Percentiles rank a stretch among this genome's conserved stretches.
Conservation (phyloP, 2,797 vertebrate species). For the Rhinella marina region DNA sequence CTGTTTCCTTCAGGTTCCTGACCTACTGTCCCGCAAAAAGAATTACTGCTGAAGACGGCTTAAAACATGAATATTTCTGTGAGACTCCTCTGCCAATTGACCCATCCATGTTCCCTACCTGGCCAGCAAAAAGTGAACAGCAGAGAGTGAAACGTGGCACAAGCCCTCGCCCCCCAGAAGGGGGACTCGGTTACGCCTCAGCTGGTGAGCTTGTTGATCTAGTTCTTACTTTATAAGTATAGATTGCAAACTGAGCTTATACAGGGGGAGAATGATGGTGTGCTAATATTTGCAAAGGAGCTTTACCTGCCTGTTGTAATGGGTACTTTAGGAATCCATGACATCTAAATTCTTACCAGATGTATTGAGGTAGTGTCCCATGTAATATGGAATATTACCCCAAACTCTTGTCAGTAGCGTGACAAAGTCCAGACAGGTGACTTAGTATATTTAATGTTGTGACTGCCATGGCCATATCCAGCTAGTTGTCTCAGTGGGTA, state of each 20-base stretch:
- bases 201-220: constrained; percentile 79
- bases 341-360: too few species aligned
- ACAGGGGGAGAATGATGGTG: too few species aligned
- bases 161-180: constrained; percentile 92
- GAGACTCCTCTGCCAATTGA: constrained; percentile 93
- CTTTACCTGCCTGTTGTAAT: too few species aligned
- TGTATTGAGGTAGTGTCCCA: too few species aligned
- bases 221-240: neutral
- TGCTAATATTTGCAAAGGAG: too few species aligned
- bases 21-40: constrained; percentile 92
- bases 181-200: constrained; percentile 95
- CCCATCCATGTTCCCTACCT: constrained; percentile 97
- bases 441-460: too few species aligned
- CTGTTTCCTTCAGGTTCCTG: constrained; percentile 80
- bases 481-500: too few species aligned
- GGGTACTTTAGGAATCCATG: too few species aligned
- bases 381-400: too few species aligned
- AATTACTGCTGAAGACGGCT: constrained; percentile 87
- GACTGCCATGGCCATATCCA: too few species aligned
- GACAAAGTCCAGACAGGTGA: too few species aligned
- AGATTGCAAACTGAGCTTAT: neutral
- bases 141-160: constrained; percentile 95
- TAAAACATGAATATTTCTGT: constrained; percentile 93
- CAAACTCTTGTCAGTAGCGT: too few species aligned
- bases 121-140: constrained; percentile 97